Evolutionary conservation across 2,797 vertebrate genomes (phyloP), one percentile per base, ranked within the genome.

Genomic region (Furcifer pardalis): DNA sequence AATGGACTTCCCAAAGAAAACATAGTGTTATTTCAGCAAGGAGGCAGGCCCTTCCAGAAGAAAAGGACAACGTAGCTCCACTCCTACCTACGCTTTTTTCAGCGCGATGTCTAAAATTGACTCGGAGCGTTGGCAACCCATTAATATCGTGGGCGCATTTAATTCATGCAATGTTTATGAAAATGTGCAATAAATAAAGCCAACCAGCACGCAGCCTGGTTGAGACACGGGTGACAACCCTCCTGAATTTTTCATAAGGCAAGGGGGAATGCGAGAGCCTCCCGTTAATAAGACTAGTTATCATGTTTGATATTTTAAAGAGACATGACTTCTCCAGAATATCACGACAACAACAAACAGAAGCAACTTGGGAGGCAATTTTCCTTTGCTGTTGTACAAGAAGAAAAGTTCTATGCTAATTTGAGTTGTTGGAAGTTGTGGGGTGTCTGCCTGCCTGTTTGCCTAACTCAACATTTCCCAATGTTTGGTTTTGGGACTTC

Each of bases 131-230:
- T 84, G 90, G 88, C 93, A 93, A 93, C 90, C 90, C 92, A 93
- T 92, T 92, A 89, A 92, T 15, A 82, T 90, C 79, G 85, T 66
- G 88, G 87, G 91, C 89, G 86, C 88, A 89, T 91, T 91, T 86
- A 92, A 93, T 93, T 93, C 94, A 94, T 93, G 93, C 94, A 93
- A 93, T 92, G 94, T 92, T 94, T 92, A 93, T 93, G 93, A 93
- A 94, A 93, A 91, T 0, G 79, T 32, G 63, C 79, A 93, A 93
- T 93, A 91, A 93, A 93, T 90, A 94, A 92, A 90, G 87, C 90
- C 87, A 90, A 91, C 88, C 89, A 89, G 92, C 88, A 90, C 90
- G 90, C 86, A 86, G 87, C 86, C 89, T 93, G 89, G 90, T 90
- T 94, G 91, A 94, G 90, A 88, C 87, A 91, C 87, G 90, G 91